Conservation (phyloP, 2,888 invertebrate species). For the Polydrusus cervinus region DNA sequence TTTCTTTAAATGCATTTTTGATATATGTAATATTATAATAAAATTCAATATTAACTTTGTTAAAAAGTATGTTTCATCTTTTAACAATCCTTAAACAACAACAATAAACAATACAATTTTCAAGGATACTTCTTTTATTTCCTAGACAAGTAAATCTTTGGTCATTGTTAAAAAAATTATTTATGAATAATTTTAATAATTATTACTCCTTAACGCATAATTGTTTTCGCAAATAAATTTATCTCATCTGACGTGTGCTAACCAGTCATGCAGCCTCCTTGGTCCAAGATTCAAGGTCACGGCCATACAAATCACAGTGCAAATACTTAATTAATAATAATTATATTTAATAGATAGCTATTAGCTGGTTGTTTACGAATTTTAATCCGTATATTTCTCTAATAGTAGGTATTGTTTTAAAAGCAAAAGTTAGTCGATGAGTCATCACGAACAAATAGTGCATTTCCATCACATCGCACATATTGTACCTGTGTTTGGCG, state of each 20-base stretch:
- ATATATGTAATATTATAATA: no score
- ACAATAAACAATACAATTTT: neutral
- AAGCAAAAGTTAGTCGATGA: no score
- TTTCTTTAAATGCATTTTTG: no score
- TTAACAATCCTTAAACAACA: neutral
- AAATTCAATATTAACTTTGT: neutral
- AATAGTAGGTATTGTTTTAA: no score
- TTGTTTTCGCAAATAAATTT: slow-evolving; percentile 16
- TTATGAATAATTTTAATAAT: neutral
- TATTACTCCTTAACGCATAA: slow-evolving; percentile 4
- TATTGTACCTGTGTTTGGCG: no score
- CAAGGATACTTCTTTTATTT: slow-evolving; percentile 17
- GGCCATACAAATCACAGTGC: neutral
- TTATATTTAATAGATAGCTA: neutral
- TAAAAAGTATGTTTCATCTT: neutral
- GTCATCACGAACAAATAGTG: no score
- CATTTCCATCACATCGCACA: no score
- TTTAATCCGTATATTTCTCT: neutral
- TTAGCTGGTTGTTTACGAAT: neutral
- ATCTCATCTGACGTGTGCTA: slow-evolving; percentile 2
- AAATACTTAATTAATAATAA: slow-evolving; percentile 27
- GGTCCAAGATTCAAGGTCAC: slow-evolving; percentile 30
- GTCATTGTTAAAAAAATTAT: neutral
- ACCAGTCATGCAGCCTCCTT: slow-evolving; percentile 15
- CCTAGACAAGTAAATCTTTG: slow-evolving; percentile 4